Conservation (phyloP, 2,797 vertebrate genomes). For the Aplochiton taeniatus region DNA sequence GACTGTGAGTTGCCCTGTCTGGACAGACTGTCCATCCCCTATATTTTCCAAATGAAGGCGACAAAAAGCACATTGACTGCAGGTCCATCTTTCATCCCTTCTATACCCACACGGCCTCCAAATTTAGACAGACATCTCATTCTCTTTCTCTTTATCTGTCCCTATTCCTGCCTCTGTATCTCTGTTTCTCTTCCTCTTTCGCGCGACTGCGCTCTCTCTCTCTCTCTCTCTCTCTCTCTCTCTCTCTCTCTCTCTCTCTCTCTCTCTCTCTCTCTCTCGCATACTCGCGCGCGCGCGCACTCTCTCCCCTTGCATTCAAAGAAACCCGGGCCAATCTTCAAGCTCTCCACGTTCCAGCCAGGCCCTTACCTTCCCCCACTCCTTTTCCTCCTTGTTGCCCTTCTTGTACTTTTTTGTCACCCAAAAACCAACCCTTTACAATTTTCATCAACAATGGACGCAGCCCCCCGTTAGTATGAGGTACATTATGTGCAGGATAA, state of each 20-base stretch:
- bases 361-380: slow-evolving; percentile 55
- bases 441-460: slow-evolving; percentile 76
- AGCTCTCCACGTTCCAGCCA: slow-evolving; percentile 73
- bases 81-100: too few species aligned
- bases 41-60: too few species aligned
- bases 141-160: too few species aligned
- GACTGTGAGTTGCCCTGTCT: slow-evolving; percentile 37
- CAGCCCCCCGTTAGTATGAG: slow-evolving; percentile 46
- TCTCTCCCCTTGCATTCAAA: slow-evolving; percentile 43
- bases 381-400: slow-evolving; percentile 43
- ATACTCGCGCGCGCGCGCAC: slow-evolving; percentile 25
- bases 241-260: slow-evolving; percentile 10
- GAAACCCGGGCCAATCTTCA: slow-evolving; percentile 72
- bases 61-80: too few species aligned
- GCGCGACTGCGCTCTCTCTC: slow-evolving; percentile 22
- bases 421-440: slow-evolving; percentile 67
- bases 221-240: slow-evolving; percentile 7
- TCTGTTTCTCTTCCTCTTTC: slow-evolving; percentile 9
- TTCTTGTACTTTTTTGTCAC: slow-evolving; percentile 46
- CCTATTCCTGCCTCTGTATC: background rate
- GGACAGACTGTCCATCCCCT: background rate
- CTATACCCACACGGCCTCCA: too few species aligned
- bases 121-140: too few species aligned
- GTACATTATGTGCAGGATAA: slow-evolving; percentile 66
- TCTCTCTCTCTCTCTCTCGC: slow-evolving; percentile 2